Base-by-base conservation (phyloP, 2,797 vertebrate species). In the Discoglossus pictus region DNA sequence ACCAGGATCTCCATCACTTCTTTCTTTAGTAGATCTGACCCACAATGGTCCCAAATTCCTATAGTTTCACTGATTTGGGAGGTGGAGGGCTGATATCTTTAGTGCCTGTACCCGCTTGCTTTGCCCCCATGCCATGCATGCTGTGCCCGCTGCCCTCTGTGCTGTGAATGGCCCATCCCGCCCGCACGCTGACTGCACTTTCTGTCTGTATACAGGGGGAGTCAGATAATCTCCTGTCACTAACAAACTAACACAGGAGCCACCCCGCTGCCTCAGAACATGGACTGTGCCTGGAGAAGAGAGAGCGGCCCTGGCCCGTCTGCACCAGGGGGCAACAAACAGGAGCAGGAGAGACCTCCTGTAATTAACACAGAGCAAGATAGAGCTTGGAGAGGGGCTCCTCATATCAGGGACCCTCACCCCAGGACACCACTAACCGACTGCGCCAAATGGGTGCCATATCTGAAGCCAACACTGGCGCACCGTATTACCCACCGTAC, bases 171-270 rank as follows among this genome's bases (percentile, higher is more conserved):
- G 68, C 68, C 43, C 8, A 55, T 8, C 65, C 47, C 34, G 88
- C 84, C 80, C 3, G 88, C 88, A 89, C 87, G 88, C 88, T 90
- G 88, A 91, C 86, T 88, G 88, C 84, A 76, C 83, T 91, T 91
- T 91, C 87, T 91, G 86, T 91, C 88, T 91, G 88, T 89, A 90
- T 82, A 86, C 89, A 90, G 89, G 89, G 82, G 83, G 87, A 90
- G 84, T 89, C 84, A 87, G 87, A 86, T 90, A 89, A 88, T 63
- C 68, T 71, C 68, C 68, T 71, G 53, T 71, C 68, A 71, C 68
- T 71, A 71, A 71, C 68, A 71, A 64, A 71, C 68, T 71, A 71
- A 71, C 58, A 71, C 68, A 71, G 68, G 68, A 71, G 67, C 48
- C 67, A 27, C 35, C 60, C 52, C 39, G 68, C 51, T 62, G 52